Evolutionary conservation across 2,888 invertebrate species (phyloP), one percentile per base, ranked within the genome.

Genomic region (Stenodema calcarata): DNA sequence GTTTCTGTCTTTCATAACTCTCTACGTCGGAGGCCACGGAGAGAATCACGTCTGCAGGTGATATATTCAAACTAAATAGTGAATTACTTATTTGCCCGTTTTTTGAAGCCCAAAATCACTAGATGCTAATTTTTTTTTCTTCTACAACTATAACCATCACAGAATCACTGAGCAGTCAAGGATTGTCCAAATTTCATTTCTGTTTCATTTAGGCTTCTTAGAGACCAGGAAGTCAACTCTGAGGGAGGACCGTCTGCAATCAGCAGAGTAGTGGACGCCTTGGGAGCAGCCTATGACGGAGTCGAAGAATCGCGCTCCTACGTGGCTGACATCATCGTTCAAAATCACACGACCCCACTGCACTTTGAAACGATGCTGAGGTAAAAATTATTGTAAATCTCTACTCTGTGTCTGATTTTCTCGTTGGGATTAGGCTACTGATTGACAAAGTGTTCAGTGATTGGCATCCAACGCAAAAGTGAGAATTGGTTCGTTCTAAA

Each of bases 31-130:
- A 18, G 94, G 94, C 23, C 95, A 95, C 90, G 93, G 94, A 18
- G 94, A 95, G 91, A 93, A 94, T 86, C 93, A 95, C 89, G 91
- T 96, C 0, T 96, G 96, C 89, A 50, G 75, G 47, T 44, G n/a
- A n/a, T 35, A 35, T 35, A 4, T 35, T 35, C 35, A 35, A 35
- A 35, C 7, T 35, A 35, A 35, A 35, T 35, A 4, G 7, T 35
- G 35, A 4, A 4, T 35, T 35, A 35, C 35, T 7, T 35, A n/a
- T n/a, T n/a, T n/a, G n/a, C n/a, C n/a, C n/a, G n/a, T n/a, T n/a
- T n/a, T n/a, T n/a, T n/a, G n/a, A n/a, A n/a, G n/a, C 35, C 35
- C 35, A 35, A 35, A 35, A 4, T 35, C 35, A 35, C n/a, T n/a
- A n/a, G n/a, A n/a, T n/a, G n/a, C n/a, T n/a, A n/a, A n/a, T n/a